Base-by-base conservation (phyloP, 2,888 invertebrate species). In the Anodontia alba region DNA sequence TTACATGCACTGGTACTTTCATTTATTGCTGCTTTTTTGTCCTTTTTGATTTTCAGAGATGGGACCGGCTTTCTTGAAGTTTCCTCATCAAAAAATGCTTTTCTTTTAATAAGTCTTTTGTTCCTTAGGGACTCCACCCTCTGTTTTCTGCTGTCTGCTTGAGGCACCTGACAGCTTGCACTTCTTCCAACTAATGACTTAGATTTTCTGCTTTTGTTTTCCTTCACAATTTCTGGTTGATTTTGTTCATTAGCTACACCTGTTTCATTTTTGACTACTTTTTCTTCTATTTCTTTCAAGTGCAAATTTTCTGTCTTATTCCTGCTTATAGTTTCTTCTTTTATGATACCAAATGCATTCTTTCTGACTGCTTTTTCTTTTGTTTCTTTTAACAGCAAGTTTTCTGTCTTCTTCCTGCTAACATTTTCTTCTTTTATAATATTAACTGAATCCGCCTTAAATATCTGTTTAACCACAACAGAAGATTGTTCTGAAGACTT, bases 181-280 rank as follows among this genome's bases (percentile, higher is more conserved):
- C 54, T 23, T 26, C 23, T 54, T 26, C 26, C n/a, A 20, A 46
- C 15, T 46, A 17, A 12, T 46, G 20, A 20, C 3, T 12, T 20
- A 3, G 46, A 46, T 17, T 20, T 46, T 20, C 20, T 46, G 3
- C 3, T 3, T 20, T 46, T 46, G 15, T 15, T 46, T 20, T 8
- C 20, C 3, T 46, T 20, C 20, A 8, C n/a, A 2, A 3, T 46
- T 29, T 76, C 69, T 36, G 49, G 12, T 51, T 68, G 68, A n/a
- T 67, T 74, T 8, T n/a, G n/a, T n/a, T 67, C 74, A 67, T 29
- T 17, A 8, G 26, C 26, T 54, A 38, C 68, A 29, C 33, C 67
- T 10, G 8, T 20, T 31, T 76, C 49, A 20, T 71, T 67, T 36
- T 17, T 42, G 26, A 7, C 67, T 17, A n/a, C n/a, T 43, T 70